Evolutionary conservation across 2,113 vertebrate genomes (phyloP).

Genomic region (Daboia siamensis): DNA sequence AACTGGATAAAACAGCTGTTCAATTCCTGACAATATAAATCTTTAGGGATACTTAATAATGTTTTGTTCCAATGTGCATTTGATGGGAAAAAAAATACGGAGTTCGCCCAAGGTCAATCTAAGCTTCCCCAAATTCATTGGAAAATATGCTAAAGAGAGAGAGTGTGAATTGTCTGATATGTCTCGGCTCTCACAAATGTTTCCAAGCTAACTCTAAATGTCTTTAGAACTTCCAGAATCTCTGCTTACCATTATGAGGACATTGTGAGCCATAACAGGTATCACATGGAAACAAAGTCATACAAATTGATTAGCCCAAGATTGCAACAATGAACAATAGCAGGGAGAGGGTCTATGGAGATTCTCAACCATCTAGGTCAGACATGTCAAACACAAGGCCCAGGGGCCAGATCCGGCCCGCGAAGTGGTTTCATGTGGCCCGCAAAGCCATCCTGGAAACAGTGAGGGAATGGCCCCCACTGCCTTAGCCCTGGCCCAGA

Average conservation of each 20-base stretch:
- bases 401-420: no score
- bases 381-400: no score
- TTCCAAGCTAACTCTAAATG: conserved; percentile 58
- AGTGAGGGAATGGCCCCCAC: no score
- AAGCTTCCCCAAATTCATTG: conserved; percentile 63
- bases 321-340: conserved; percentile 6
- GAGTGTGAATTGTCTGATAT: conserved; percentile 76
- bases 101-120: conserved; percentile 68
- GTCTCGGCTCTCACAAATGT: conserved; percentile 66
- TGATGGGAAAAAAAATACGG: conserved; percentile 61
- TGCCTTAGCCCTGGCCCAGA: no score
- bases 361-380: neutral
- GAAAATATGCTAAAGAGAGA: conserved; percentile 73
- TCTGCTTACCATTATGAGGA: conserved; percentile 66
- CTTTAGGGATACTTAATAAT: conserved; percentile 45
- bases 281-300: conserved; percentile 71
- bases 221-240: conserved; percentile 74
- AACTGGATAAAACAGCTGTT: neutral
- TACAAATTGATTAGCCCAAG: conserved; percentile 61
- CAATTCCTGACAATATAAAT: conserved; percentile 32
- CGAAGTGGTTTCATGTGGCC: no score
- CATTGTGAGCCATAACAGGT: conserved; percentile 60
- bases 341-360: conserved; percentile 32
- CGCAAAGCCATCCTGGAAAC: no score
- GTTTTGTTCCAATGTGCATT: conserved; percentile 50